Evolutionary conservation across 2,888 invertebrate genomes (phyloP).

Genomic region (Synanthedon formicaeformis): DNA sequence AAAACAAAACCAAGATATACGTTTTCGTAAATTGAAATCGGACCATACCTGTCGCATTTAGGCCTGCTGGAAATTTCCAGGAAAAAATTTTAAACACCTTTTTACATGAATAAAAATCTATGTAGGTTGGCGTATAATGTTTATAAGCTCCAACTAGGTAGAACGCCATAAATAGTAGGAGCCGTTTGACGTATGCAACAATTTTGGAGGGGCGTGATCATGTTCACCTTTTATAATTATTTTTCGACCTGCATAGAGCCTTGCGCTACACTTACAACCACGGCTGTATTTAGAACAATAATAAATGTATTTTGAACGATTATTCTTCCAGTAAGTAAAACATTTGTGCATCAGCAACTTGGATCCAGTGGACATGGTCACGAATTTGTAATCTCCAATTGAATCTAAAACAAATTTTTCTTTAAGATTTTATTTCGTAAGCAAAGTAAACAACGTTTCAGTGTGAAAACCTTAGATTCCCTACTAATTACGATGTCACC

Average conservation of each 20-base stretch:
- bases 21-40: no score
- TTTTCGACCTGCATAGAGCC: background rate
- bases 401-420: background rate
- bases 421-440: no score
- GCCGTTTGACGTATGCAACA: background rate
- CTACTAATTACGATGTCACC: no score
- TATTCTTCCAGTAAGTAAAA: background rate
- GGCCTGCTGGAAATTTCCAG: no score
- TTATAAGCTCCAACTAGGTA: no score
- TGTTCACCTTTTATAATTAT: background rate
- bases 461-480: no score
- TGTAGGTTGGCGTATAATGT: no score
- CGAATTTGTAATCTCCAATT: background rate
- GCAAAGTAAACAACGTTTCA: no score
- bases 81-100: no score
- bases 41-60: no score
- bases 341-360: background rate
- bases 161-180: background rate
- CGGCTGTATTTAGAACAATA: background rate
- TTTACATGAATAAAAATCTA: no score
- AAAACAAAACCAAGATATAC: no score
- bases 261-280: background rate
- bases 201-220: background rate
- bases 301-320: background rate
- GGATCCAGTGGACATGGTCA: background rate